phyloP scores from a whole-genome alignment of 2,888 invertebrate genomes.

The Eulithis prunata region DNA sequence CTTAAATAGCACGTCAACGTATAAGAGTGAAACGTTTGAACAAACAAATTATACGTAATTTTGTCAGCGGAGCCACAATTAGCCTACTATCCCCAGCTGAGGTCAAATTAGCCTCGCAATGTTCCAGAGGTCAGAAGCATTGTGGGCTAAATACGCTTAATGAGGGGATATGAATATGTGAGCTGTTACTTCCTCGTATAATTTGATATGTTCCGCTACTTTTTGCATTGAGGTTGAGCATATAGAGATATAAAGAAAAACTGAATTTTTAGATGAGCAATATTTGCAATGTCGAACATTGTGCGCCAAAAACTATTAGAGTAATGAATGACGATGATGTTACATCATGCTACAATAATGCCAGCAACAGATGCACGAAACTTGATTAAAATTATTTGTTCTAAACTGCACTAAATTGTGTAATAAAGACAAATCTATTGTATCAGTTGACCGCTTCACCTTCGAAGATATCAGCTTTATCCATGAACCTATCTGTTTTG shows the following conservation, averaged over 20 bases:
- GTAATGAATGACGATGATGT: too few relatives aligned
- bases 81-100: constrained; percentile 31
- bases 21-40: constrained; percentile 17
- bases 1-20: too few relatives aligned
- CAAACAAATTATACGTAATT: constrained; percentile 30
- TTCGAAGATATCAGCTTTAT: constrained; percentile 7
- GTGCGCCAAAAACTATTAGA: too few relatives aligned
- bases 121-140: constrained; percentile 55
- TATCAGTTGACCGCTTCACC: not conserved
- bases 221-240: not conserved
- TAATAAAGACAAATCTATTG: not conserved
- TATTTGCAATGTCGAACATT: too few relatives aligned
- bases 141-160: constrained; percentile 63
- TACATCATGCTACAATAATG: too few relatives aligned
- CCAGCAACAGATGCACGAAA: too few relatives aligned
- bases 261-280: too few relatives aligned
- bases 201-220: constrained; percentile 17
- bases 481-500: constrained; percentile 7
- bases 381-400: too few relatives aligned
- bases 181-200: constrained; percentile 50
- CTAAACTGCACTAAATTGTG: not conserved
- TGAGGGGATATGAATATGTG: constrained; percentile 55
- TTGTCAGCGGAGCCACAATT: constrained; percentile 46
- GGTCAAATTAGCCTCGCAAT: constrained; percentile 46
- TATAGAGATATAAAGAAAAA: too few relatives aligned